Percentiles rank a stretch among this genome's conserved stretches.
phyloP scores from a whole-genome alignment of 92 coral and sea anemone genomes.

The Metridium senile region DNA sequence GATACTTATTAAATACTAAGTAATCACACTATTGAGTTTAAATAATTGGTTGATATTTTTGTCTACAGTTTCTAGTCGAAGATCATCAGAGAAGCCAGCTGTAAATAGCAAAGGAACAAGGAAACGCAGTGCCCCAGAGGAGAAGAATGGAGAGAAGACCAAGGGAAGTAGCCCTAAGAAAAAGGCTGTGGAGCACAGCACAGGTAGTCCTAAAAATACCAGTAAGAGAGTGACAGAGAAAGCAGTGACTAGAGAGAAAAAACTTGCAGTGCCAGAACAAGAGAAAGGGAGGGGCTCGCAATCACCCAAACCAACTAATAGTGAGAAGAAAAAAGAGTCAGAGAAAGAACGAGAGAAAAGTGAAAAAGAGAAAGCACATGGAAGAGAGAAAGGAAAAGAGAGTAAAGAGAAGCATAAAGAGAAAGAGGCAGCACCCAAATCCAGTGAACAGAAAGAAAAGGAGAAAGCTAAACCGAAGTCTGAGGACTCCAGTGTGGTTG shows the following conservation, averaged over 20 bases:
- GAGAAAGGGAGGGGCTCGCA: constrained; percentile 54
- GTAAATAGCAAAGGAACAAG: constrained; percentile 31
- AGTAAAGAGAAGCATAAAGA: constrained; percentile 38
- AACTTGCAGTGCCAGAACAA: constrained; percentile 37
- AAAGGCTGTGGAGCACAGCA: constrained; percentile 44
- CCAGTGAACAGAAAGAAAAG: constrained; percentile 29
- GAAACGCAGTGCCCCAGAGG: constrained; percentile 32
- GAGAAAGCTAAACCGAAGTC: constrained; percentile 6
- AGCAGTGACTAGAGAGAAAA: constrained; percentile 48
- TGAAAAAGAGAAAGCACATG: constrained; percentile 34
- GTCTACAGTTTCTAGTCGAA: constrained; percentile 8
- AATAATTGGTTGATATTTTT: background rate
- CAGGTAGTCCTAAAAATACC: constrained; percentile 41
- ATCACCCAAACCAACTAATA: constrained; percentile 61
- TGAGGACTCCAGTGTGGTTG: constrained; percentile 27
- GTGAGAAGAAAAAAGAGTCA: constrained; percentile 49
- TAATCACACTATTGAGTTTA: too few relatives aligned
- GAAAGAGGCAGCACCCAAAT: constrained; percentile 23
- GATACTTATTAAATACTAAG: too few relatives aligned
- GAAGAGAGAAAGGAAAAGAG: constrained; percentile 38
- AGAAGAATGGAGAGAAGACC: constrained; percentile 21
- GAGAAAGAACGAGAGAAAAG: too few relatives aligned
- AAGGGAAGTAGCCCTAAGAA: constrained; percentile 42
- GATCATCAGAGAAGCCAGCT: constrained; percentile 29
- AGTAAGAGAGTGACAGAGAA: constrained; percentile 35